Percentiles rank a stretch among this genome's conserved stretches.
These are phyloP conservation scores for Mesitornis unicolor DNA, from an alignment of 2,113 vertebrate genomes.

Conservation along the genomic window DNA sequence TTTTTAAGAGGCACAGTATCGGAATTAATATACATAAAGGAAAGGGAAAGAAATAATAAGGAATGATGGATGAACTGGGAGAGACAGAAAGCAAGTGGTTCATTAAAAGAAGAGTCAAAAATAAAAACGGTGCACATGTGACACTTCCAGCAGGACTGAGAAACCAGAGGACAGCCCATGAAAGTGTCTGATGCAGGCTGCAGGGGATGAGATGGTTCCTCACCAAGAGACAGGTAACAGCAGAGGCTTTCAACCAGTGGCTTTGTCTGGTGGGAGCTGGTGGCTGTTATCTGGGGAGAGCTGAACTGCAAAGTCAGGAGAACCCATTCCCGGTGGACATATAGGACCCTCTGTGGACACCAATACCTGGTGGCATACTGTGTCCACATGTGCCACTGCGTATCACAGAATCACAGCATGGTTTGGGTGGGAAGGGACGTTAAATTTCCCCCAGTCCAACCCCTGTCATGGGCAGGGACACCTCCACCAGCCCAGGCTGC, in stretches of 20 bases:
- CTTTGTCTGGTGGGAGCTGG: background rate
- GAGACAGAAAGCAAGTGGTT: background rate
- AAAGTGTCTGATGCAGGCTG: background rate
- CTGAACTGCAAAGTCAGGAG: fast-evolving
- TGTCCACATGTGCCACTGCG: too few relatives aligned
- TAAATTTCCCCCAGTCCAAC: too few relatives aligned
- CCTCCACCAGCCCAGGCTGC: too few relatives aligned
- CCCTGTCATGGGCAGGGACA: too few relatives aligned
- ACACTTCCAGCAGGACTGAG: background rate
- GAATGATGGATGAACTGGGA: background rate
- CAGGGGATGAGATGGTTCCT: background rate
- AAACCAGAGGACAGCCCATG: background rate
- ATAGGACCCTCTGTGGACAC: background rate
- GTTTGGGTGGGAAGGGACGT: too few relatives aligned
- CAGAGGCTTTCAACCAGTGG: background rate
- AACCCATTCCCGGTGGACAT: too few relatives aligned
- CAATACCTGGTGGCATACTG: too few relatives aligned
- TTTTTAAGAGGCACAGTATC: background rate
- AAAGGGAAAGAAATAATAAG: background rate
- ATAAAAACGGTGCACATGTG: background rate
- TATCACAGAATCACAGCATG: too few relatives aligned
- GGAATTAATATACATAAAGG: background rate
- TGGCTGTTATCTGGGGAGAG: background rate
- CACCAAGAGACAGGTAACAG: fast-evolving
- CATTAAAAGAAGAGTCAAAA: background rate